A percentile compares a stretch with the other conserved stretches of the same genome.
Conservation (phyloP, 2,888 invertebrate genomes). For the Sceliomorpha sp. region DNA sequence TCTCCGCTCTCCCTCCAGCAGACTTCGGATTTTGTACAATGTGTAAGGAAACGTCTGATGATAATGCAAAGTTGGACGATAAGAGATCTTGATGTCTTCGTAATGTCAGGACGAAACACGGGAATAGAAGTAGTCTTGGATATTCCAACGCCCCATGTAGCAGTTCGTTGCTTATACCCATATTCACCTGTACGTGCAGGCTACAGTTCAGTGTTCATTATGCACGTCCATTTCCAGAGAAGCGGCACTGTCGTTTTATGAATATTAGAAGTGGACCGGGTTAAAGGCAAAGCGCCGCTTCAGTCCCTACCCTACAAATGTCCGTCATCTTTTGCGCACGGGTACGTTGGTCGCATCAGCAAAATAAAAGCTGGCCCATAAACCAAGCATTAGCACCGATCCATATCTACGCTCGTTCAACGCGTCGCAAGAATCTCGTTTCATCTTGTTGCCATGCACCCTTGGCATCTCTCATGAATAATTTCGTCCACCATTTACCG, state of each 20-base stretch:
- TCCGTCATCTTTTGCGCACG: no score
- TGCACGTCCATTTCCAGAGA: no score
- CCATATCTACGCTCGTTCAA: constrained; percentile 62
- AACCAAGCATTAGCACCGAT: constrained; percentile 67
- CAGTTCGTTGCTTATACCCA: no score
- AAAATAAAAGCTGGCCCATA: constrained; percentile 55
- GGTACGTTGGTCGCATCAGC: constrained; percentile 15
- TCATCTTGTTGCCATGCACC: constrained; percentile 63
- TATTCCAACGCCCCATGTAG: no score
- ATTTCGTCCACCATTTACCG: constrained; percentile 67
- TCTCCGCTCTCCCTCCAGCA: no score
- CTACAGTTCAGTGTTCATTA: neutral
- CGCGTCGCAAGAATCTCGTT: no score
- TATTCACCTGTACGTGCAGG: constrained; percentile 3
- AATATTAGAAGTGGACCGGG: constrained; percentile 3
- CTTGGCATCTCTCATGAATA: constrained; percentile 69
- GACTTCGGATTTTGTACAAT: no score
- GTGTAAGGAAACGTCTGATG: no score
- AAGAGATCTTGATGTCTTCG: no score
- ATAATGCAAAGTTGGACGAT: no score
- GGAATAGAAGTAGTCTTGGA: no score
- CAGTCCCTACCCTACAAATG: constrained; percentile 4
- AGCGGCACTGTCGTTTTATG: neutral
- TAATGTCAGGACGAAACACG: no score
- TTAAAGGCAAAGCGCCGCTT: neutral